phyloP scores from a whole-genome alignment of 2,113 vertebrate genomes.

The Pogona vitticeps region DNA sequence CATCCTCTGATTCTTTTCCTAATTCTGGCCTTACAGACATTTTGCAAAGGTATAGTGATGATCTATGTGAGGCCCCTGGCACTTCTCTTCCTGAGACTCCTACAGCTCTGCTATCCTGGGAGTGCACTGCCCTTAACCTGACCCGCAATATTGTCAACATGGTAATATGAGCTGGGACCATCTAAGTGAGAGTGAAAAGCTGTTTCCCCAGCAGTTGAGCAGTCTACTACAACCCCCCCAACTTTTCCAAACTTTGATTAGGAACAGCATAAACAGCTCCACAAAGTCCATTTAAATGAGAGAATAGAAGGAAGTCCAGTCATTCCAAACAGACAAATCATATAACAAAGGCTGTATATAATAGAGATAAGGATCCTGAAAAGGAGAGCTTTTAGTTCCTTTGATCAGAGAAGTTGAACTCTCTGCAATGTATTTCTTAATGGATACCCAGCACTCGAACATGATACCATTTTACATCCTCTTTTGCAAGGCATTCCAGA shows the following conservation, averaged over 20 bases:
- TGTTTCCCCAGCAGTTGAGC: too few relatives aligned
- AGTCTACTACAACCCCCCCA: background rate
- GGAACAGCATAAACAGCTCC: too few relatives aligned
- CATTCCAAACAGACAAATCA: background rate
- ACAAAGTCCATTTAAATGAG: background rate
- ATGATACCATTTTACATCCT: background rate
- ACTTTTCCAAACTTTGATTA: background rate
- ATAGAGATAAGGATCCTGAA: background rate
- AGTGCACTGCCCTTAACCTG: background rate
- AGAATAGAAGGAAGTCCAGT: background rate
- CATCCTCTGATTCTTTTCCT: background rate
- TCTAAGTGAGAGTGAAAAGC: too few relatives aligned
- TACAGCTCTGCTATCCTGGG: background rate
- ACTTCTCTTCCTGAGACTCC: background rate
- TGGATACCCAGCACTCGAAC: background rate
- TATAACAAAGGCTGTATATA: background rate
- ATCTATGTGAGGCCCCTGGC: background rate
- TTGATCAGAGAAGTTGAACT: background rate
- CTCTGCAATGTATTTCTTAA: background rate
- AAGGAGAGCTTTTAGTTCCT: background rate
- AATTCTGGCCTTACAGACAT: background rate
- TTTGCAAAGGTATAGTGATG: background rate
- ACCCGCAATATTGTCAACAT: too few relatives aligned
- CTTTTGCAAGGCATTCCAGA: constrained; percentile 12
- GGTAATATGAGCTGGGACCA: too few relatives aligned